Conservation (phyloP, 2,797 vertebrate species). For the Sebastes diploproa region DNA sequence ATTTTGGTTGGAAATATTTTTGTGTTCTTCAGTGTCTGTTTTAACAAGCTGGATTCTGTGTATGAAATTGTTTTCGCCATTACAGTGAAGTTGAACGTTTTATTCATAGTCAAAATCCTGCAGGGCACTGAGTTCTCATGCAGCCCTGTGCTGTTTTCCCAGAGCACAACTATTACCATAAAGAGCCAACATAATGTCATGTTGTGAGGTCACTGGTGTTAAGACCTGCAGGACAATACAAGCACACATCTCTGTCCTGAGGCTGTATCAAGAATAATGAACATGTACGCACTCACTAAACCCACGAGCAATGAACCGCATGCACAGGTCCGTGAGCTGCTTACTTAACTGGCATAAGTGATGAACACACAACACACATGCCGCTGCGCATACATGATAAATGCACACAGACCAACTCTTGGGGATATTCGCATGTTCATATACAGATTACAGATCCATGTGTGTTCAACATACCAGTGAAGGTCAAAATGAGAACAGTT, state of each 20-base stretch:
- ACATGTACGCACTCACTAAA: neutral
- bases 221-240: constrained; percentile 37
- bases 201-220: constrained; percentile 41
- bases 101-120: constrained; percentile 5
- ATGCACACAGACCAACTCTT: neutral
- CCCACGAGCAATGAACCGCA: neutral
- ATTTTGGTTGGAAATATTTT: neutral
- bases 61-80: neutral
- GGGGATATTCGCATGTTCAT: neutral
- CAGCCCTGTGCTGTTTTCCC: constrained; percentile 29
- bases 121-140: constrained; percentile 14
- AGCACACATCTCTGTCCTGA: constrained; percentile 6
- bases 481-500: neutral
- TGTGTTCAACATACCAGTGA: neutral
- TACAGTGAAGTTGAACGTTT: constrained; percentile 13
- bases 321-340: neutral
- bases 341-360: constrained; percentile 13
- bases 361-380: neutral
- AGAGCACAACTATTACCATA: constrained; percentile 41
- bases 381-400: neutral
- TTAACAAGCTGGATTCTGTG: neutral
- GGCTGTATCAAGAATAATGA: constrained; percentile 16
- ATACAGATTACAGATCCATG: neutral
- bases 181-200: constrained; percentile 25
- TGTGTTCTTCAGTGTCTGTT: neutral